A percentile compares a stretch with the other conserved stretches of the same genome.
phyloP scores from a whole-genome alignment of 2,797 vertebrate species.

The Enteromius unitaeniatus region DNA sequence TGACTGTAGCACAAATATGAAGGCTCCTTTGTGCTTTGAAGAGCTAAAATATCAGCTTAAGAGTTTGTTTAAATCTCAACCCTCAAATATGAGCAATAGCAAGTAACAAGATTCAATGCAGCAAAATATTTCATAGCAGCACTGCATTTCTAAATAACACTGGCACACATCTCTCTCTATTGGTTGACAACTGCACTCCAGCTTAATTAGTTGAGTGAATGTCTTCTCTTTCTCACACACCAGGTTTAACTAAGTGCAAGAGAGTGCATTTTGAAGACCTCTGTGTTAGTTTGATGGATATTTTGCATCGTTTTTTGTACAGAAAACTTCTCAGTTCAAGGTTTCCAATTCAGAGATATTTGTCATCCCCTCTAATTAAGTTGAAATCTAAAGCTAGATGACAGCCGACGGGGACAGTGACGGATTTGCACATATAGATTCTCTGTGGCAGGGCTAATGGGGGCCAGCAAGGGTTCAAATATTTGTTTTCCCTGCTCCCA shows the following conservation, averaged over 20 bases:
- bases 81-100: background rate
- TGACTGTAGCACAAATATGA: background rate
- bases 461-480: conserved; percentile 76
- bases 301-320: background rate
- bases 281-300: background rate
- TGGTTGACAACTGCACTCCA: background rate
- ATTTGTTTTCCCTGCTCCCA: conserved; percentile 82
- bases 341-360: conserved; percentile 26
- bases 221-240: background rate
- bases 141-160: conserved; percentile 13
- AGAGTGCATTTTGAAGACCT: background rate
- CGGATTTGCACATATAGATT: conserved; percentile 67
- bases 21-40: background rate
- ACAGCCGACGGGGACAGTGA: conserved; percentile 1
- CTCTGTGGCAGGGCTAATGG: conserved; percentile 75
- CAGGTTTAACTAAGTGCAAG: background rate
- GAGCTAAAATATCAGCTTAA: background rate
- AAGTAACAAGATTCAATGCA: conserved; percentile 10
- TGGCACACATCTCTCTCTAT: background rate
- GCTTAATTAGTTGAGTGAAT: conserved; percentile 9
- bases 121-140: conserved; percentile 1
- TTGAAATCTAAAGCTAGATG: conserved; percentile 27
- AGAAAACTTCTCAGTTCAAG: conserved; percentile 3
- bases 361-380: background rate
- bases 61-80: background rate